phyloP scores from a whole-genome alignment of 2,797 vertebrate genomes.

The Psittacula echo region DNA sequence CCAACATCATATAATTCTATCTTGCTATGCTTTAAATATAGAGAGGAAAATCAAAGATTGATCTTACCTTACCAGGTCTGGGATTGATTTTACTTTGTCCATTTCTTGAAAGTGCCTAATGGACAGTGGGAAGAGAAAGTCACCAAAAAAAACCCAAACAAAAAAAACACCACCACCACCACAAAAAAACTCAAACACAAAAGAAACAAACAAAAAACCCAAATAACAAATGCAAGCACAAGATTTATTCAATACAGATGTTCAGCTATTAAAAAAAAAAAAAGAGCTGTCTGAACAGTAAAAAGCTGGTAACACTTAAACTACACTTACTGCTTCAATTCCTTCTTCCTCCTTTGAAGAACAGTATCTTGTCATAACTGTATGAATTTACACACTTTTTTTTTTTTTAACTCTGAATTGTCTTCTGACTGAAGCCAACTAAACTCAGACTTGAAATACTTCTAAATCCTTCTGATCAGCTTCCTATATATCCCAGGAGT shows the following conservation, averaged over 20 bases:
- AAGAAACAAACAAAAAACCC: background rate
- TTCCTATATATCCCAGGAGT: background rate
- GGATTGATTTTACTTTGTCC: slow-evolving; percentile 84
- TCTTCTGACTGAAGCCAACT: background rate
- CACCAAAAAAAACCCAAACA: background rate
- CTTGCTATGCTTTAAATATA: background rate
- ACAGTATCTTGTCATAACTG: background rate
- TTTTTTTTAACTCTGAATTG: background rate
- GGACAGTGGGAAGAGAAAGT: slow-evolving; percentile 30
- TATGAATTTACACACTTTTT: background rate
- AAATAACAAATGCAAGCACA: background rate
- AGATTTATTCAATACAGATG: background rate
- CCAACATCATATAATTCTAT: background rate
- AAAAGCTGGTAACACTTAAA: background rate
- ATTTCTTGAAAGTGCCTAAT: slow-evolving; percentile 73
- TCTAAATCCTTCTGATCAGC: background rate
- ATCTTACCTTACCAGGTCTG: slow-evolving; percentile 93
- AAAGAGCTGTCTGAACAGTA: background rate
- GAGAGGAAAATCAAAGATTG: background rate
- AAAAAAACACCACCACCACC: background rate
- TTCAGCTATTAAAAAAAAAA: background rate
- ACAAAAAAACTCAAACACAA: background rate
- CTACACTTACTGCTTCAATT: background rate
- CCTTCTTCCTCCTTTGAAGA: background rate
- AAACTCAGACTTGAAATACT: background rate